Evolutionary conservation across 2,888 invertebrate genomes (phyloP), one percentile per base, ranked within the genome.

Genomic region (Fragum sueziense): DNA sequence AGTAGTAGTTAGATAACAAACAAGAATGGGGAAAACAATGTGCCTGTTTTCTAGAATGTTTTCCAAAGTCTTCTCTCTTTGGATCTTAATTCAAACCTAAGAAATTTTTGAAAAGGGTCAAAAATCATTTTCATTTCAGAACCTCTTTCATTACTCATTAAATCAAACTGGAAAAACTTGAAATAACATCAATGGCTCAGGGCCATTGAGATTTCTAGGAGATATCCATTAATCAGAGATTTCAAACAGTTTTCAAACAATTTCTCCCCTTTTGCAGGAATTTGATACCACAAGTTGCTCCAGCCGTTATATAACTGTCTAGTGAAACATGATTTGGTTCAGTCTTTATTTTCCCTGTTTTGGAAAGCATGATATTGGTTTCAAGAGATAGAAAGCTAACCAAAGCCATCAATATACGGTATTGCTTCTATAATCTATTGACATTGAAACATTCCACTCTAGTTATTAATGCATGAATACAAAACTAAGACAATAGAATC

Each of bases 391-490:
- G n/a, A n/a, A n/a, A n/a, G n/a, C n/a, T n/a, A n/a, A n/a, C n/a
- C n/a, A n/a, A n/a, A n/a, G n/a, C n/a, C n/a, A n/a, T n/a, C n/a
- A n/a, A n/a, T n/a, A n/a, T n/a, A n/a, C n/a, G n/a, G n/a, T n/a
- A n/a, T n/a, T n/a, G n/a, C n/a, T n/a, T n/a, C n/a, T n/a, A n/a
- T 47, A 14, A 47, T 47, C 17, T 47, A 47, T 47, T 47, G 47
- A 14, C 47, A 47, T 9, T 4, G 47, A 20, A 20, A 47, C 47
- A 47, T 47, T 47, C 47, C n/a, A 2, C n/a, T 47, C 47, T 47
- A 47, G 47, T 47, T 47, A 47, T 25, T 57, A 25, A 57, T 57
- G 57, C 57, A 57, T 57, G 57, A 29, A 57, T 57, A 57, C 57
- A 27, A 14, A 47, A 47, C 47, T 47, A 57, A 27, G 29, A 57